Evolutionary conservation across 2,888 invertebrate genomes (phyloP).

Genomic region (Noctua comes): DNA sequence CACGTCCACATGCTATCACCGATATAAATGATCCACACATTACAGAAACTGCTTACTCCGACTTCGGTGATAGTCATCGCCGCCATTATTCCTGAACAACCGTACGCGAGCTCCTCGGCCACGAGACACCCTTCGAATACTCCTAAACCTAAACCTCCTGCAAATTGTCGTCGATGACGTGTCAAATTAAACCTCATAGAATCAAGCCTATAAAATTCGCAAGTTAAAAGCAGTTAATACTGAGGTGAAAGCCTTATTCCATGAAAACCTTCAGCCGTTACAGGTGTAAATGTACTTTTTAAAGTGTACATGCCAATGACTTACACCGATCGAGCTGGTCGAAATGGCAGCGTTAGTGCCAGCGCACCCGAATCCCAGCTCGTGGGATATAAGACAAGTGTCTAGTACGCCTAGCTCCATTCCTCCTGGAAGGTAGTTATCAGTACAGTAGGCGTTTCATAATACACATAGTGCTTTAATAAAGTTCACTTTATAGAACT

Average conservation of each 20-base stretch:
- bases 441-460: constrained; percentile 13
- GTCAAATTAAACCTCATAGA: constrained; percentile 6
- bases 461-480: too few relatives aligned
- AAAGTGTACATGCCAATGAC: constrained; percentile 55
- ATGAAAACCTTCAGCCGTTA: constrained; percentile 47
- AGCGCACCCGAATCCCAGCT: constrained; percentile 92
- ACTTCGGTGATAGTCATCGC: constrained; percentile 96
- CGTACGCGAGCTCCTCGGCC: constrained; percentile 96
- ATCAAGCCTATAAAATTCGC: not conserved
- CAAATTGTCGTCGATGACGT: constrained; percentile 58
- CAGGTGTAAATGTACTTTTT: not conserved
- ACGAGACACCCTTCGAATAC: constrained; percentile 94
- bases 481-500: not conserved
- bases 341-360: constrained; percentile 86
- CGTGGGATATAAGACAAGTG: constrained; percentile 64
- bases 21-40: constrained; percentile 71
- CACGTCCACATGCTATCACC: constrained; percentile 88
- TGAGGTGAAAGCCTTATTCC: constrained; percentile 39
- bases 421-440: constrained; percentile 84
- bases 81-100: constrained; percentile 97
- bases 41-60: constrained; percentile 77
- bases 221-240: constrained; percentile 39
- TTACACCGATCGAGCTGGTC: constrained; percentile 76
- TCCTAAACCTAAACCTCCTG: constrained; percentile 94
- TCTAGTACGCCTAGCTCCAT: constrained; percentile 90